These are phyloP conservation scores for Sus scrofa DNA, from an alignment of 2,113 vertebrate species.

Conservation along the genomic window DNA sequence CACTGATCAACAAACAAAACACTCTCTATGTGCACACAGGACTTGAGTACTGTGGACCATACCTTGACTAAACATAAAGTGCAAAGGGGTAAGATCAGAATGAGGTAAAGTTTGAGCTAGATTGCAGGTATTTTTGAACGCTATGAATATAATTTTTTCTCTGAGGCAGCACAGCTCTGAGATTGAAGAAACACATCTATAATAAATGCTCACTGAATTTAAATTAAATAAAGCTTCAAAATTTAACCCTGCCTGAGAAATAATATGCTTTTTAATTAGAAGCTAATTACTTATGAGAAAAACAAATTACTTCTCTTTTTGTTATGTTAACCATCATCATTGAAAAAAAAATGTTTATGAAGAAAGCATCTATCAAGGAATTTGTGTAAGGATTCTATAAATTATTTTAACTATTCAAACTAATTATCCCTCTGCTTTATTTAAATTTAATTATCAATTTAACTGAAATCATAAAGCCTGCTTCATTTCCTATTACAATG, in stretches of 20 bases:
- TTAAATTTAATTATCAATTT: slow-evolving; percentile 66
- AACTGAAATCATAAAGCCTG: slow-evolving; percentile 14
- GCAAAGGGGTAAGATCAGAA: neutral
- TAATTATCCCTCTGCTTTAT: slow-evolving; percentile 32
- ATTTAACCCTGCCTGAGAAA: neutral
- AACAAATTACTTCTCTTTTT: too few relatives aligned
- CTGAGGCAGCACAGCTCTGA: neutral
- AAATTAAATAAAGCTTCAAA: slow-evolving; percentile 27
- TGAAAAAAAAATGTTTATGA: neutral
- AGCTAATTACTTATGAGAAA: slow-evolving; percentile 49
- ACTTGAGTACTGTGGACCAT: neutral
- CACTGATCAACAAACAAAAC: neutral
- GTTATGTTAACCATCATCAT: neutral
- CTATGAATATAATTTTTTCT: neutral
- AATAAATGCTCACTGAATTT: neutral
- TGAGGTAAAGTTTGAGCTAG: neutral
- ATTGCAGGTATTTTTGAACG: neutral
- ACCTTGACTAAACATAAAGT: neutral
- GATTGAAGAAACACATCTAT: neutral
- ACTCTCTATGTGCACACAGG: neutral
- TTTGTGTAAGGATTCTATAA: slow-evolving; percentile 8
- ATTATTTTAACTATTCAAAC: slow-evolving; percentile 25
- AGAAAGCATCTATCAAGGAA: slow-evolving; percentile 18
- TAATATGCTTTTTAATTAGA: slow-evolving; percentile 65
- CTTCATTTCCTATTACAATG: slow-evolving; percentile 42